A percentile compares a stretch with the other conserved stretches of the same genome.
Evolutionary conservation across 1,140 invertebrate genomes (phyloP).

Genomic region (Macrostomum lignano): DNA sequence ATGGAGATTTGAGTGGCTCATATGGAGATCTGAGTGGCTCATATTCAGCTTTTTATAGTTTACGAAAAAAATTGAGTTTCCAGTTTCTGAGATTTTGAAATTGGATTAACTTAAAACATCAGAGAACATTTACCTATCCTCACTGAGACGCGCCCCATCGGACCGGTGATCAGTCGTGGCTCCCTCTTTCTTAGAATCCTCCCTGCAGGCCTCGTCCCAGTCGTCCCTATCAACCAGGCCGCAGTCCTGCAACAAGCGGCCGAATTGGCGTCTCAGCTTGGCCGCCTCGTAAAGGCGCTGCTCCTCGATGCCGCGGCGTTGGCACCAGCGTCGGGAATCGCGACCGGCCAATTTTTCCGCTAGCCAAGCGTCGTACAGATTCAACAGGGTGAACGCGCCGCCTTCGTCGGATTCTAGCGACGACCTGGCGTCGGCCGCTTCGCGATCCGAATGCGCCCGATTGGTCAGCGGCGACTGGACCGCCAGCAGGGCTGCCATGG

Average conservation of each 20-base stretch:
- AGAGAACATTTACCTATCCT: too few relatives aligned
- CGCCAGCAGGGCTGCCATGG: conserved; percentile 64
- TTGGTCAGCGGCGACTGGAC: conserved; percentile 74
- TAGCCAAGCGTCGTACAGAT: conserved; percentile 63
- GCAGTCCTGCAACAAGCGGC: conserved; percentile 47
- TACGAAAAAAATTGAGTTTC: too few relatives aligned
- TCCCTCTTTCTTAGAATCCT: conserved; percentile 6
- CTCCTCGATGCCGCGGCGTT: conserved; percentile 57
- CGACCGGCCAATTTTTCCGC: conserved; percentile 23
- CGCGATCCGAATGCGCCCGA: conserved; percentile 51
- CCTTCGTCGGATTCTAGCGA: conserved; percentile 65
- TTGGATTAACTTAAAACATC: too few relatives aligned
- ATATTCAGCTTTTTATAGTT: too few relatives aligned
- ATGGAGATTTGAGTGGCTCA: too few relatives aligned
- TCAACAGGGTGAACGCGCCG: conserved; percentile 66
- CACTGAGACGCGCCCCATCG: too few relatives aligned
- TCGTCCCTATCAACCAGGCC: conserved; percentile 40
- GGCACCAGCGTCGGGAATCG: conserved; percentile 49
- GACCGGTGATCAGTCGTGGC: conserved; percentile 3
- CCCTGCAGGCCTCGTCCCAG: conserved; percentile 9
- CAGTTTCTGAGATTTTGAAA: too few relatives aligned
- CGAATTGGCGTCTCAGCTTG: conserved; percentile 63
- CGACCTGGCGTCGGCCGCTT: conserved; percentile 47
- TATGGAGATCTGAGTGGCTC: too few relatives aligned
- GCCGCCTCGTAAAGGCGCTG: conserved; percentile 82